Evolutionary conservation across 1,140 invertebrate genomes (phyloP).

Genomic region (Colletes latitarsis): DNA sequence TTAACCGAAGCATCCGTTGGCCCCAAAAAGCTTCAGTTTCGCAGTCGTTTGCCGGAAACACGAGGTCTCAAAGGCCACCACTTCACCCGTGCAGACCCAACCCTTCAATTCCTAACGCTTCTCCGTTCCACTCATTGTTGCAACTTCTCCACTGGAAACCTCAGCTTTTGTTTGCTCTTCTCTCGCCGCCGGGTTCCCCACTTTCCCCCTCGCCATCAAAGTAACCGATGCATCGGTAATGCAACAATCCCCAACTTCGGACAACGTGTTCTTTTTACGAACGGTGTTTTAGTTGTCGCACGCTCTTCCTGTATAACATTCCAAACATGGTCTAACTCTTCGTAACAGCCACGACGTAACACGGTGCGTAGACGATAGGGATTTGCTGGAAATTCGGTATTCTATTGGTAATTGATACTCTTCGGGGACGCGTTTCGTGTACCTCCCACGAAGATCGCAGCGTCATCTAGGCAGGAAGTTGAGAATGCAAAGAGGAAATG

Average conservation of each 20-base stretch:
- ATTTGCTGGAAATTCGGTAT: too few relatives aligned
- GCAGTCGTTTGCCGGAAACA: neutral
- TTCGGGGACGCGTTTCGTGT: too few relatives aligned
- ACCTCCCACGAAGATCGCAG: too few relatives aligned
- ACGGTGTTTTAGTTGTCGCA: too few relatives aligned
- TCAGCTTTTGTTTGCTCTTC: neutral
- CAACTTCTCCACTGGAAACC: neutral
- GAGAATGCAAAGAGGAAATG: too few relatives aligned
- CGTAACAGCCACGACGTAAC: too few relatives aligned
- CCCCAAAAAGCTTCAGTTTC: constrained; percentile 1
- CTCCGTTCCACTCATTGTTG: neutral
- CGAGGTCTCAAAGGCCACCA: neutral
- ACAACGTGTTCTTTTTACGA: neutral
- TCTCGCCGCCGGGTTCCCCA: neutral
- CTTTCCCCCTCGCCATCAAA: neutral
- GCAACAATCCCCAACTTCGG: neutral
- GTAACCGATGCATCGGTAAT: neutral
- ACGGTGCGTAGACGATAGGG: too few relatives aligned
- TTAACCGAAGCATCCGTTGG: neutral
- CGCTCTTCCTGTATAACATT: too few relatives aligned
- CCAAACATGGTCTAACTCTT: too few relatives aligned
- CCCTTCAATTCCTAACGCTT: neutral
- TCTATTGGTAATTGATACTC: too few relatives aligned
- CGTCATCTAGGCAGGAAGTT: too few relatives aligned
- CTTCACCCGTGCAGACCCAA: neutral